These are phyloP conservation scores for Larimichthys polyactis DNA, from an alignment of 2,113 vertebrate genomes.

Conservation along the genomic window DNA sequence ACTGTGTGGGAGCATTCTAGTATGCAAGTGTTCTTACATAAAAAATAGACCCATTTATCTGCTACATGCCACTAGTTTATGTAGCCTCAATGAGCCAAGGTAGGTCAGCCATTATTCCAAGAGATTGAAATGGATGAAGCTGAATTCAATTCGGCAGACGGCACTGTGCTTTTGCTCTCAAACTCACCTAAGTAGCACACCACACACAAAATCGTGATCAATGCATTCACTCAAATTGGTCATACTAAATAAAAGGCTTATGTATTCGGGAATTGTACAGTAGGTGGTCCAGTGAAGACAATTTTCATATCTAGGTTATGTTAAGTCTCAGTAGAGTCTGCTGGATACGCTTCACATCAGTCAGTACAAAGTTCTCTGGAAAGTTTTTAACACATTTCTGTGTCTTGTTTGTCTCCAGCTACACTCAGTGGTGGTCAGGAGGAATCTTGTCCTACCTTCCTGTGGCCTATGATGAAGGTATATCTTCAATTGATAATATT, in stretches of 20 bases:
- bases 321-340: background rate
- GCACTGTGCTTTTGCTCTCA: slow-evolving; percentile 26
- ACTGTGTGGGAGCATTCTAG: background rate
- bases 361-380: background rate
- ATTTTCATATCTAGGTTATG: slow-evolving; percentile 67
- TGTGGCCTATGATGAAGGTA: slow-evolving; percentile 96
- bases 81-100: slow-evolving; percentile 30
- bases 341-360: background rate
- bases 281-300: slow-evolving; percentile 32
- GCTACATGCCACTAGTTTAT: slow-evolving; percentile 26
- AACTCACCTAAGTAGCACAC: slow-evolving; percentile 40
- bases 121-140: slow-evolving; percentile 46
- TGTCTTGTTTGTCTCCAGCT: slow-evolving; percentile 82
- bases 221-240: slow-evolving; percentile 46
- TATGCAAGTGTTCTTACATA: slow-evolving; percentile 34
- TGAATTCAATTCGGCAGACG: slow-evolving; percentile 31
- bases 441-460: slow-evolving; percentile 90
- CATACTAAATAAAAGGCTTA: slow-evolving; percentile 54
- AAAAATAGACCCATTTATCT: slow-evolving; percentile 53
- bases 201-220: slow-evolving; percentile 26
- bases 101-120: slow-evolving; percentile 49
- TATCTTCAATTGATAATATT: slow-evolving; percentile 13
- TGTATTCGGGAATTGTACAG: slow-evolving; percentile 35
- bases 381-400: slow-evolving; percentile 21
- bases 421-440: slow-evolving; percentile 94